These are phyloP conservation scores for Rhizoglyphus robini DNA, from an alignment of 1,140 invertebrate genomes.

Conservation along the genomic window DNA sequence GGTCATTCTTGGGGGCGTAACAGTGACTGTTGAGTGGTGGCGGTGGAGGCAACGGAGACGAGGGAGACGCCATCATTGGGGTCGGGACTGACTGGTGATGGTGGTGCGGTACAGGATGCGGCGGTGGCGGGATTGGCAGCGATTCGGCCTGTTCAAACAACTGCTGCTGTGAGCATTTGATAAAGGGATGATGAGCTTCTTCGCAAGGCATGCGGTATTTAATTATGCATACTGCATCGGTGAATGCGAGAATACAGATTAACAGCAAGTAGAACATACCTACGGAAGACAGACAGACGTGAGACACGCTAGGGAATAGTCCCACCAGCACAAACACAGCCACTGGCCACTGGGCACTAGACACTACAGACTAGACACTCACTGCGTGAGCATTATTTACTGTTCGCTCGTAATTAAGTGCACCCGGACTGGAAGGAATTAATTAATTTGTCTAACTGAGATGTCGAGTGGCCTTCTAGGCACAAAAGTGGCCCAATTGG, in stretches of 20 bases:
- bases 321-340: no score
- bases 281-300: not conserved
- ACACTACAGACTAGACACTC: no score
- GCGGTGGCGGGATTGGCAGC: slow-evolving; percentile 6
- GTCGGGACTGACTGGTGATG: not conserved
- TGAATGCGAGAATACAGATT: slow-evolving; percentile 10
- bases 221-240: slow-evolving; percentile 18
- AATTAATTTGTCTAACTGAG: no score
- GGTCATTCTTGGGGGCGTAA: slow-evolving; percentile 15
- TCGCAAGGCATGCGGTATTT: slow-evolving; percentile 19
- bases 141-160: slow-evolving; percentile 10
- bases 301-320: no score
- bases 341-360: no score
- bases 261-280: slow-evolving; percentile 19
- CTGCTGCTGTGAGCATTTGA: slow-evolving; percentile 12
- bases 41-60: slow-evolving; percentile 3
- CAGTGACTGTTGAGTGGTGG: not conserved
- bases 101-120: not conserved
- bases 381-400: no score
- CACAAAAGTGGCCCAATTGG: no score
- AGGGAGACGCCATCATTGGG: not conserved
- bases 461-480: no score
- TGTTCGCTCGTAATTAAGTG: no score
- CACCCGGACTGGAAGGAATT: no score
- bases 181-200: slow-evolving; percentile 2